phyloP scores from a whole-genome alignment of 2,888 invertebrate species.

The Morpho deidamia region DNA sequence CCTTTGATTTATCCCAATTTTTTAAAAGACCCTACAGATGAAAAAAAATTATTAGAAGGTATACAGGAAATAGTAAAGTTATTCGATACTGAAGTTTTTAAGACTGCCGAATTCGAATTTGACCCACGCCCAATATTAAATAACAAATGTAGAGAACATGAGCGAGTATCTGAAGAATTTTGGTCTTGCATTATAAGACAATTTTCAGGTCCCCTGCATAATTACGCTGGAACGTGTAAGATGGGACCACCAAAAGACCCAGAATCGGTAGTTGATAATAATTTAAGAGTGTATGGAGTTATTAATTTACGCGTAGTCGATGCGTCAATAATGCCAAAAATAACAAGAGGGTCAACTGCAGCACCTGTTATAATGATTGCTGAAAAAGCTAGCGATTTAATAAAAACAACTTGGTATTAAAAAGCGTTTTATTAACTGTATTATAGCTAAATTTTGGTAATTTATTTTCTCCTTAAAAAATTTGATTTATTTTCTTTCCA shows the following conservation, averaged over 20 bases:
- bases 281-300: constrained; percentile 55
- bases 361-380: constrained; percentile 73
- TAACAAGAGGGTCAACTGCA: constrained; percentile 64
- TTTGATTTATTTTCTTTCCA: constrained; percentile 64
- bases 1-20: constrained; percentile 68
- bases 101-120: constrained; percentile 55
- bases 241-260: constrained; percentile 60
- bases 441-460: too few relatives aligned
- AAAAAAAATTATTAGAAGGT: constrained; percentile 60
- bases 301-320: constrained; percentile 61
- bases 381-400: constrained; percentile 70
- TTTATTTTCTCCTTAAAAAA: constrained; percentile 37
- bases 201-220: constrained; percentile 64
- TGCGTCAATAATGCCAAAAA: constrained; percentile 66
- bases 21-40: constrained; percentile 54
- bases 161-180: constrained; percentile 59
- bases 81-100: constrained; percentile 69
- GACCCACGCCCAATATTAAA: constrained; percentile 59
- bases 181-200: constrained; percentile 69
- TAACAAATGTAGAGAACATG: constrained; percentile 60
- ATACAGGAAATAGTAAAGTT: constrained; percentile 60
- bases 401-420: constrained; percentile 69
- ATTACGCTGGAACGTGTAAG: constrained; percentile 68
- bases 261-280: constrained; percentile 60
- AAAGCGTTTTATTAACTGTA: constrained; percentile 13